Conservation (phyloP, 2,797 vertebrate species). For the Dallia pectoralis region DNA sequence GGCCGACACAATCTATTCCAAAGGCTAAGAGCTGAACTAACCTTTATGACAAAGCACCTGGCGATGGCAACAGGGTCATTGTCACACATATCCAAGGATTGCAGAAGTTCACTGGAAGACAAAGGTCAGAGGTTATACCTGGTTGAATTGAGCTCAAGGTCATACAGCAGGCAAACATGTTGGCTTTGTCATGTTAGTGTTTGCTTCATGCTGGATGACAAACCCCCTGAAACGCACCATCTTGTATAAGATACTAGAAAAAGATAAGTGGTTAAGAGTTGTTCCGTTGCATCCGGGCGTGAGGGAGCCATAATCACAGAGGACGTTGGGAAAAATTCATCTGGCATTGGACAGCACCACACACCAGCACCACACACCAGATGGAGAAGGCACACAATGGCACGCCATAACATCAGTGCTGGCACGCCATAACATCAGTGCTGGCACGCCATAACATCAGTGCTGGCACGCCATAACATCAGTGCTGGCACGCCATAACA, state of each 20-base stretch:
- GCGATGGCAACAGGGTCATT: slow-evolving; percentile 87
- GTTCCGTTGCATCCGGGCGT: not conserved
- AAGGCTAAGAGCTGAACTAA: slow-evolving; percentile 48
- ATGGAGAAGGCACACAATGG: too few species aligned
- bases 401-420: too few species aligned
- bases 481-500: too few species aligned
- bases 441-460: too few species aligned
- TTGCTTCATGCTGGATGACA: not conserved
- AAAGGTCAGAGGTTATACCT: not conserved
- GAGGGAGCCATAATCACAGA: not conserved
- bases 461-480: too few species aligned
- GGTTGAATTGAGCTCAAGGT: not conserved
- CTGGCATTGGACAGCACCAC: not conserved
- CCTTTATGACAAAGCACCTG: slow-evolving; percentile 89
- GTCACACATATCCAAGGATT: slow-evolving; percentile 85
- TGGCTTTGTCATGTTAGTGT: not conserved
- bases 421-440: too few species aligned
- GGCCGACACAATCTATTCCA: not conserved
- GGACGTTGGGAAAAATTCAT: not conserved
- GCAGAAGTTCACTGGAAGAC: slow-evolving; percentile 84
- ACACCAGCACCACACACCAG: slow-evolving; percentile 7
- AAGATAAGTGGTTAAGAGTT: not conserved
- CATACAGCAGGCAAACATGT: not conserved
- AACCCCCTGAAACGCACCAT: not conserved
- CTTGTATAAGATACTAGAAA: not conserved